A percentile compares a stretch with the other conserved stretches of the same genome.
phyloP scores from a whole-genome alignment of 2,113 vertebrate genomes.

The Rhombomys opimus region DNA sequence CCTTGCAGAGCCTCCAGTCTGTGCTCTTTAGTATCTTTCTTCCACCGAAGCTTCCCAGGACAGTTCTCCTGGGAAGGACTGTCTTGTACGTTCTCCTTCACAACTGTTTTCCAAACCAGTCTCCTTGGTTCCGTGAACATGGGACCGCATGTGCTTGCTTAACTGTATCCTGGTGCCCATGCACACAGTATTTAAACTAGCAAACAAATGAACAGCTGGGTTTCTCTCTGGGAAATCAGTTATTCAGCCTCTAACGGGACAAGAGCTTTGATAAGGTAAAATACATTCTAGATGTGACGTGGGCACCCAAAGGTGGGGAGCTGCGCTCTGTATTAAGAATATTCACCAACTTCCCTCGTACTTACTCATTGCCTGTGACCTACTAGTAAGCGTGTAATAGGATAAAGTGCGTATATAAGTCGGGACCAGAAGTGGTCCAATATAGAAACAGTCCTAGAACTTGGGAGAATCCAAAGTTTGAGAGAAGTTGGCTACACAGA shows the following conservation, averaged over 20 bases:
- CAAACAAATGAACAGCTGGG: conserved; percentile 15
- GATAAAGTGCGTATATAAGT: not conserved
- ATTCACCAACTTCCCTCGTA: not conserved
- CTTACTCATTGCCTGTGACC: not conserved
- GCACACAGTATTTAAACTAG: conserved; percentile 43
- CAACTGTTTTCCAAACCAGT: not conserved
- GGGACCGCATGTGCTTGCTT: not conserved
- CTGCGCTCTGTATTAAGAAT: not conserved
- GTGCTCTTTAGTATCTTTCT: not conserved
- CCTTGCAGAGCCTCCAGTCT: not conserved
- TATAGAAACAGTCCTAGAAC: not conserved
- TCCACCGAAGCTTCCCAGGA: not conserved
- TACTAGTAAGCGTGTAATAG: not conserved
- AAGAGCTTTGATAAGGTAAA: conserved; percentile 55
- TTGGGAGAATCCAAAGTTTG: not conserved
- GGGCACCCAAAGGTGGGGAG: not conserved
- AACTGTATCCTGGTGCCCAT: not conserved
- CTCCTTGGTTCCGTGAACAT: conserved; percentile 3
- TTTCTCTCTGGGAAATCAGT: conserved; percentile 56
- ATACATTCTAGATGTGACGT: not conserved
- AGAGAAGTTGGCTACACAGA: not conserved
- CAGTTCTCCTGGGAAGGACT: not conserved
- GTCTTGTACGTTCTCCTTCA: not conserved
- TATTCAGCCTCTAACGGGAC: conserved; percentile 39
- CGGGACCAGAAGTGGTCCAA: not conserved